phyloP scores from a whole-genome alignment of 1,140 invertebrate species.

The Diploscapter pachys region DNA sequence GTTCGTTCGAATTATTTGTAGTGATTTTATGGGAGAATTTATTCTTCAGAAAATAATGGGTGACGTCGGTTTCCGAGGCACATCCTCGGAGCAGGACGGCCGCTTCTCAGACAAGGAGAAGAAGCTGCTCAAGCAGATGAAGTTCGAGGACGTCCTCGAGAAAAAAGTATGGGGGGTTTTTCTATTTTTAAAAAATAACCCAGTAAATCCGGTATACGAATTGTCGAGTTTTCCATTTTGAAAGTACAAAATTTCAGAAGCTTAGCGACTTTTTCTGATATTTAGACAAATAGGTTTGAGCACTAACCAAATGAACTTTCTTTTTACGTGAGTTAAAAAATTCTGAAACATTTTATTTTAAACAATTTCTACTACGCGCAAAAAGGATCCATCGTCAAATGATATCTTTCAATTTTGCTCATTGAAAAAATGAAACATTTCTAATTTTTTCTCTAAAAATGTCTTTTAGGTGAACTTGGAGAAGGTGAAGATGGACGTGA shows the following conservation, averaged over 20 bases:
- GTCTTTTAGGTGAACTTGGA: slow-evolving; percentile 85
- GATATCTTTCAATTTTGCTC: slow-evolving; percentile 1
- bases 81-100: slow-evolving; percentile 94
- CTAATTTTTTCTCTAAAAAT: slow-evolving; percentile 40
- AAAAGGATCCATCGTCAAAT: neutral
- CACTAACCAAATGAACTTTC: neutral
- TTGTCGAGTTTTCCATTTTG: no score
- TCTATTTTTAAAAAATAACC: slow-evolving; percentile 29
- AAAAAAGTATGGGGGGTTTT: slow-evolving; percentile 71
- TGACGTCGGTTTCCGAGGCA: slow-evolving; percentile 71
- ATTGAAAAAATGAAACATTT: slow-evolving; percentile 14
- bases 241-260: neutral
- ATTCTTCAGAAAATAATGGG: slow-evolving; percentile 7
- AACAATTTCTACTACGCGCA: neutral
- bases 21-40: no score
- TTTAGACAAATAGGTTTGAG: neutral
- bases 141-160: slow-evolving; percentile 84
- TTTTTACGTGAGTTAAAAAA: neutral
- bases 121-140: slow-evolving; percentile 96
- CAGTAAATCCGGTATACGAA: neutral
- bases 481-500: slow-evolving; percentile 92
- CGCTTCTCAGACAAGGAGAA: slow-evolving; percentile 98
- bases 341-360: neutral
- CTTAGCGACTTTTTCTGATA: neutral
- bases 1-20: no score